Base-by-base conservation (phyloP, 2,888 invertebrate genomes). In the Plagodis dolabraria region DNA sequence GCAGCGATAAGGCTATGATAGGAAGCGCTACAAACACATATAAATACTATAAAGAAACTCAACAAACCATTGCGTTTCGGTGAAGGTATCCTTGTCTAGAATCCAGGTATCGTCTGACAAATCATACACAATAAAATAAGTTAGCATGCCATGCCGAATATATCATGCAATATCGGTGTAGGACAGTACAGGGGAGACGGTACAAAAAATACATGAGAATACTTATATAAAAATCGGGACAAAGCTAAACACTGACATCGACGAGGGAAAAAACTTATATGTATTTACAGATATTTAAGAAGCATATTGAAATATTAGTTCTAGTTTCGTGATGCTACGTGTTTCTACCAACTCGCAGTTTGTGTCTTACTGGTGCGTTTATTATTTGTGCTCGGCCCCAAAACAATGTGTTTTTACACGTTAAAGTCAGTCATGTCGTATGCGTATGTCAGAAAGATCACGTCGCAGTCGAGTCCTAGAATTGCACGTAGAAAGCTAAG, bases 51-150 rank as follows among this genome's bases (percentile, higher is more conserved):
- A 79, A 80, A 81, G 79, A 83, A 87, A 89, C 81, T 81, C 81
- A 89, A 92, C 92, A 87, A 92, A 92, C 92, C 92, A 84, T 91
- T 85, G 80, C 69, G 77, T 81, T 81, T 83, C 84, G 83, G 83
- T 86, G 91, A 78, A 77, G 86, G 73, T 79, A 83, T 84, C 88
- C 87, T 81, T 84, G 84, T 83, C 89, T 92, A 92, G 92, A 90
- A 91, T 87, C 92, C 92, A 83, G 91, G 89, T 84, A 91, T 89
- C 80, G 89, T 90, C 92, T 92, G 92, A 90, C 86, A 91, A 91
- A 92, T 85, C 72, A 83, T 86, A 91, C 86, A 92, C 82, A 91
- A 86, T 63, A 80, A 80, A 82, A 82, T 80, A 86, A 75, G 81
- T 91, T 89, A 91, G 82, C 92, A 92, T 92, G 92, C 92, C 91